Conservation (phyloP, 2,113 vertebrate species). For the Cyphomyrus plagiostoma region DNA sequence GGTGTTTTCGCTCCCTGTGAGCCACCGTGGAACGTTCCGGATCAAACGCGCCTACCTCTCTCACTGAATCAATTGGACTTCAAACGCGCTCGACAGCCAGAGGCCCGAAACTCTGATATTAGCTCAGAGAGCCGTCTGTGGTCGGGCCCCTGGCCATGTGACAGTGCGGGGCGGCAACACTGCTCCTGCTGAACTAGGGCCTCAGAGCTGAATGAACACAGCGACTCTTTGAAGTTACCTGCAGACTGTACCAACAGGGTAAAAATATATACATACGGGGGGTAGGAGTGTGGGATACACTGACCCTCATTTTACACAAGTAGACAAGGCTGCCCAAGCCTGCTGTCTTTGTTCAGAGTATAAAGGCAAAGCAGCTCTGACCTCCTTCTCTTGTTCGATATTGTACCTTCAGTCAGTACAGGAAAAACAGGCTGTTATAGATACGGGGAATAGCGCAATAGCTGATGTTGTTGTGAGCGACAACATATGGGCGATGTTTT, state of each 20-base stretch:
- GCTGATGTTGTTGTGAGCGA: conserved; percentile 32
- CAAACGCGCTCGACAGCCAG: not conserved
- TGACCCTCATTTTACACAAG: not conserved
- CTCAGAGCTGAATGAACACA: not conserved
- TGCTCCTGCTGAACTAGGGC: not conserved
- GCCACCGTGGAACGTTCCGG: not conserved
- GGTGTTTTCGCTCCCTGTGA: not conserved
- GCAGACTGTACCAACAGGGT: not conserved
- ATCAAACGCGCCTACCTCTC: conserved; percentile 10
- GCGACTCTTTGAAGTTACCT: not conserved
- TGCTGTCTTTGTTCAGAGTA: not conserved
- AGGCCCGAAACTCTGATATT: not conserved
- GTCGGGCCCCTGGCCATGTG: not conserved
- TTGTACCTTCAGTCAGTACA: not conserved
- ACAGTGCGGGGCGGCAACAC: not conserved
- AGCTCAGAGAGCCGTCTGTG: conserved; percentile 9
- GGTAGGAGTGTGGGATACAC: not conserved
- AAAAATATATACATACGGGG: not conserved
- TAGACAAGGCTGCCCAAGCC: not conserved
- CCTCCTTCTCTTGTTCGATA: not conserved
- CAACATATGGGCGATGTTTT: conserved; percentile 47
- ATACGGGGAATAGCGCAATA: not conserved
- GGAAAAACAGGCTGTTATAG: not conserved
- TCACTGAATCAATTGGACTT: conserved; percentile 10
- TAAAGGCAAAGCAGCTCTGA: not conserved